Evolutionary conservation across 2,113 vertebrate genomes (phyloP).

Genomic region (Phylloscopus whistleri): DNA sequence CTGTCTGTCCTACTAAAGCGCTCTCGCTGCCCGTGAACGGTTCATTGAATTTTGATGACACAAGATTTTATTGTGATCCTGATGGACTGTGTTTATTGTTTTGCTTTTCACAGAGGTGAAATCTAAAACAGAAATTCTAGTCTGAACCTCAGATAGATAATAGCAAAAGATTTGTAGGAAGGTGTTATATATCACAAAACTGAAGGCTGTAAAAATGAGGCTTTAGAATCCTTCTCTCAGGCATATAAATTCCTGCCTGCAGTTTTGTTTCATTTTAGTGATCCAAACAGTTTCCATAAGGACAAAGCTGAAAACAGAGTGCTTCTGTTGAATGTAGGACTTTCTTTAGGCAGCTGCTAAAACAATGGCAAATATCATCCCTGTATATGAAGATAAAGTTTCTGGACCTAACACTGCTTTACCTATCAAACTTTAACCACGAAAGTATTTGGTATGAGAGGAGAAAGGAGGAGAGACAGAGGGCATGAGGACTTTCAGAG

Average conservation of each 20-base stretch:
- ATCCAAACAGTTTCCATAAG: background rate
- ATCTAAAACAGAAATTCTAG: background rate
- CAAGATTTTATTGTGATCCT: constrained; percentile 25
- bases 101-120: background rate
- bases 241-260: background rate
- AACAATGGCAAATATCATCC: constrained; percentile 7
- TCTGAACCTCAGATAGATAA: background rate
- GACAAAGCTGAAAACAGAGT: constrained; percentile 34
- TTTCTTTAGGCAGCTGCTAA: background rate
- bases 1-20: constrained; percentile 34
- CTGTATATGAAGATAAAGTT: background rate
- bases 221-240: background rate
- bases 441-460: background rate
- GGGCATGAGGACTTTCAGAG: background rate
- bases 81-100: background rate
- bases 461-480: background rate
- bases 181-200: background rate
- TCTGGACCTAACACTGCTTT: background rate
- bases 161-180: background rate
- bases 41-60: constrained; percentile 36
- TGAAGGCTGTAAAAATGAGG: background rate
- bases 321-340: background rate
- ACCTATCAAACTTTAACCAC: background rate
- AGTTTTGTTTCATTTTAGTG: background rate
- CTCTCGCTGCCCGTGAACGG: background rate